Evolutionary conservation across 2,113 vertebrate genomes (phyloP).

Genomic region (Gymnorhina tibicen): DNA sequence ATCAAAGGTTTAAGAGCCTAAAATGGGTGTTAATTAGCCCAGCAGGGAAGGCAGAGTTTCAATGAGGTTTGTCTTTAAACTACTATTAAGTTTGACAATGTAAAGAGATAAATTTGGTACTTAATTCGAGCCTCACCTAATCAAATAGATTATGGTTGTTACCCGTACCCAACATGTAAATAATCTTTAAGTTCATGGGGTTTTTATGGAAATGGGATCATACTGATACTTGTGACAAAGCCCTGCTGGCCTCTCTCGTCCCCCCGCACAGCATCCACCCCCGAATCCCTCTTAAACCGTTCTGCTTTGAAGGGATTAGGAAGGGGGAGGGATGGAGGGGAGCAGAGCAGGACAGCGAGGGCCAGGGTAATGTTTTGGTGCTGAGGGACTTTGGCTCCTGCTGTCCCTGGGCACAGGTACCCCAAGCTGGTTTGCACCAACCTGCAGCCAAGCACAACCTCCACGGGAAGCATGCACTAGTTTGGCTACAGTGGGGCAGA

Average conservation of each 20-base stretch:
- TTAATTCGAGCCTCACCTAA: conserved; percentile 47
- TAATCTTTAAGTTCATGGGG: neutral
- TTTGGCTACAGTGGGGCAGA: neutral
- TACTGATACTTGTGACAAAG: neutral
- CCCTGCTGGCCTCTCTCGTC: neutral
- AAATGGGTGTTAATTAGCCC: conserved; percentile 73
- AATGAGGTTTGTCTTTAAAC: conserved; percentile 68
- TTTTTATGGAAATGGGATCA: neutral
- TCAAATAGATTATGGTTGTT: conserved; percentile 45
- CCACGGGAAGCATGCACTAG: fast-evolving
- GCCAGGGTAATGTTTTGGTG: fast-evolving
- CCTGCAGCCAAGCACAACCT: neutral
- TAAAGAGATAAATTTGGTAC: conserved; percentile 60
- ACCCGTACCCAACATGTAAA: conserved; percentile 41
- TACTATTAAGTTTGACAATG: conserved; percentile 66
- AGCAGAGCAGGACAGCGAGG: neutral
- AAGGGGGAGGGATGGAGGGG: neutral
- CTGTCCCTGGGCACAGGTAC: neutral
- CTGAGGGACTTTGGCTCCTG: neutral
- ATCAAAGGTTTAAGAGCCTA: conserved; percentile 66
- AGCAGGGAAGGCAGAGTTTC: conserved; percentile 62
- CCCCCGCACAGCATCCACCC: neutral
- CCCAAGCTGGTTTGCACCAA: neutral
- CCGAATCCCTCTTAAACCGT: neutral
- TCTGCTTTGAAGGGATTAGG: neutral